phyloP scores from a whole-genome alignment of 2,888 invertebrate genomes.

The Cepaea hortensis region DNA sequence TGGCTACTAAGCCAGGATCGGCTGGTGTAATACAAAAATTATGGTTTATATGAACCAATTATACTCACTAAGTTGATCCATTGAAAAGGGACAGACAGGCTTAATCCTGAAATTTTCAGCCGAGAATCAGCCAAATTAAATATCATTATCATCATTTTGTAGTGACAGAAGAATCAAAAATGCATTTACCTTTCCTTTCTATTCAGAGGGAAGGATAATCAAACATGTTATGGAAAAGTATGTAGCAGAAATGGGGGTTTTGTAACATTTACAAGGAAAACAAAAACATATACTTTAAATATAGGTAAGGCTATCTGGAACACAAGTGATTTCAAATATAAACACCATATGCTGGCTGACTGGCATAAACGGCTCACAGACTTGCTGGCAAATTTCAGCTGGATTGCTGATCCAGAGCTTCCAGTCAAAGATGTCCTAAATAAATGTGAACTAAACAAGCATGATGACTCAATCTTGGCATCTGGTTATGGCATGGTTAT shows the following conservation, averaged over 20 bases:
- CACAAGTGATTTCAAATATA: neutral
- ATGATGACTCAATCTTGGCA: neutral
- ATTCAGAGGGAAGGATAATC: neutral
- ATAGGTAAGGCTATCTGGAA: neutral
- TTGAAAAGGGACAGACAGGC: slow-evolving; percentile 52
- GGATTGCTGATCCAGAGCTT: neutral
- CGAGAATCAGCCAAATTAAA: slow-evolving; percentile 51
- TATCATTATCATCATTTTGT: slow-evolving; percentile 41
- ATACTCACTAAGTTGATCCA: slow-evolving; percentile 53
- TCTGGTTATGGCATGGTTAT: neutral
- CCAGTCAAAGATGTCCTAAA: neutral
- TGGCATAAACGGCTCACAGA: neutral
- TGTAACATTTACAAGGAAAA: slow-evolving; percentile 4
- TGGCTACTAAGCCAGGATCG: slow-evolving; percentile 52
- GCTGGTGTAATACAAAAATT: slow-evolving; percentile 53
- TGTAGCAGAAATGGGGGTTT: slow-evolving; percentile 20
- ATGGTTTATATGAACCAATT: slow-evolving; percentile 52
- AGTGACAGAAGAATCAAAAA: slow-evolving; percentile 38
- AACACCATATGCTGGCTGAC: neutral
- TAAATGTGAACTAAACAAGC: neutral
- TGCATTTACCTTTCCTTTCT: slow-evolving; percentile 30
- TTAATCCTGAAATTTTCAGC: slow-evolving; percentile 53
- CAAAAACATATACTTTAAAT: slow-evolving; percentile 19
- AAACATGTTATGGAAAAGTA: slow-evolving; percentile 26
- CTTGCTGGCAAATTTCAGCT: slow-evolving; percentile 5